phyloP scores from a whole-genome alignment of 2,113 vertebrate species.

The Daboia siamensis region DNA sequence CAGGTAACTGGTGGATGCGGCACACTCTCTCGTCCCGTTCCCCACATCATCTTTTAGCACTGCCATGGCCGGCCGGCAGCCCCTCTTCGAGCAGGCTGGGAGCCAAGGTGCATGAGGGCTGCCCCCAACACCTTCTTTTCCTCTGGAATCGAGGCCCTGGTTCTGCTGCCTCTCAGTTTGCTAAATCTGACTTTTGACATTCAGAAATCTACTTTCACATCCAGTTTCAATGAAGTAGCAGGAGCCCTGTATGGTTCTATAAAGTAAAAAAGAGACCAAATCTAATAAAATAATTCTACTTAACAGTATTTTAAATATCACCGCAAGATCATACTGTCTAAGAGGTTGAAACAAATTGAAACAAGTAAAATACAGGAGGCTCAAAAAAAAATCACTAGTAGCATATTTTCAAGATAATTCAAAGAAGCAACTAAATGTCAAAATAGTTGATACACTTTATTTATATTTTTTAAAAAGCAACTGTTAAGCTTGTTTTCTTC shows the following conservation, averaged over 20 bases:
- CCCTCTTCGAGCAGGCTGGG: background rate
- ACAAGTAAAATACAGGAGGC: conserved; percentile 36
- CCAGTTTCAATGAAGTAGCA: conserved; percentile 39
- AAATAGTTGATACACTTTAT: conserved; percentile 57
- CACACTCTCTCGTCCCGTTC: background rate
- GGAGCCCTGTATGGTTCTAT: conserved; percentile 46
- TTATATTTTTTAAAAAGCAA: conserved; percentile 53
- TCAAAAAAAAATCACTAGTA: conserved; percentile 60
- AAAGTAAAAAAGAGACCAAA: conserved; percentile 50
- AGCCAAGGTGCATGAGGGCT: background rate
- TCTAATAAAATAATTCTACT: conserved; percentile 64
- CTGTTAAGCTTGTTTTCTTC: conserved; percentile 50
- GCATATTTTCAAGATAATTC: conserved; percentile 57
- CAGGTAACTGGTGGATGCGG: background rate
- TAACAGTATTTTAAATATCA: conserved; percentile 68
- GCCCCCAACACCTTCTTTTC: conserved; percentile 61
- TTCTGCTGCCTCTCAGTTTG: conserved; percentile 73
- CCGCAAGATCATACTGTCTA: conserved; percentile 58
- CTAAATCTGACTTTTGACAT: conserved; percentile 70
- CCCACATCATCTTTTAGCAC: background rate
- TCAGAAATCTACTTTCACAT: conserved; percentile 47
- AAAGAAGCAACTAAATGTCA: conserved; percentile 60
- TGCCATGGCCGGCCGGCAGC: background rate
- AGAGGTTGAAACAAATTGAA: conserved; percentile 58
- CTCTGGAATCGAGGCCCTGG: conserved; percentile 59